Evolutionary conservation across 2,888 invertebrate genomes (phyloP).

Genomic region (Caenorhabditis sinica): DNA sequence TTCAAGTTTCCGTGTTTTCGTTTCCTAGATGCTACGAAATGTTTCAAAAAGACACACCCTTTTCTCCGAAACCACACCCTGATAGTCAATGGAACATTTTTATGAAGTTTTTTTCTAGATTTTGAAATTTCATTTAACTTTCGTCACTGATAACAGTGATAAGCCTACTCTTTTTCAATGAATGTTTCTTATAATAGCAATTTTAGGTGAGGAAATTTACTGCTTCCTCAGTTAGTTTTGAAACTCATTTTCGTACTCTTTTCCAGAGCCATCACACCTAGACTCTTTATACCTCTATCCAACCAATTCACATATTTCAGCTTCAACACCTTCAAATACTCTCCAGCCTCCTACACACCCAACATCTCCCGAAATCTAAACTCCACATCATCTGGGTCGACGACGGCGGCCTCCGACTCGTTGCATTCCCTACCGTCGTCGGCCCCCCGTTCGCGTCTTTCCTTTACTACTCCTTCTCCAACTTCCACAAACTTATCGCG

Average conservation of each 20-base stretch:
- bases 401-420: slow-evolving; percentile 19
- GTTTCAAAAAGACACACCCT: neutral
- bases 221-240: too few relatives aligned
- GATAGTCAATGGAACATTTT: too few relatives aligned
- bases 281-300: neutral
- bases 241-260: too few relatives aligned
- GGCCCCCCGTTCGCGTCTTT: slow-evolving; percentile 39
- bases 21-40: too few relatives aligned
- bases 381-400: slow-evolving; percentile 42
- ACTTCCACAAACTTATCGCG: slow-evolving; percentile 41
- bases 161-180: too few relatives aligned
- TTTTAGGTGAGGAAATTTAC: too few relatives aligned
- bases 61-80: neutral
- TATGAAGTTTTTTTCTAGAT: neutral
- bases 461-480: slow-evolving; percentile 20
- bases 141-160: too few relatives aligned
- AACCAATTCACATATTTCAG: slow-evolving; percentile 17
- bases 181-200: too few relatives aligned
- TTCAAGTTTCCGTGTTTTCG: too few relatives aligned
- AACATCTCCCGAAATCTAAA: slow-evolving; percentile 57
- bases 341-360: slow-evolving; percentile 60
- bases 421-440: slow-evolving; percentile 17
- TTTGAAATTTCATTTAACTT: neutral
- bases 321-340: slow-evolving; percentile 62
- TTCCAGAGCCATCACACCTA: too few relatives aligned